Conservation (phyloP, 2,888 invertebrate genomes). For the Synanthedon andrenaeformis region DNA sequence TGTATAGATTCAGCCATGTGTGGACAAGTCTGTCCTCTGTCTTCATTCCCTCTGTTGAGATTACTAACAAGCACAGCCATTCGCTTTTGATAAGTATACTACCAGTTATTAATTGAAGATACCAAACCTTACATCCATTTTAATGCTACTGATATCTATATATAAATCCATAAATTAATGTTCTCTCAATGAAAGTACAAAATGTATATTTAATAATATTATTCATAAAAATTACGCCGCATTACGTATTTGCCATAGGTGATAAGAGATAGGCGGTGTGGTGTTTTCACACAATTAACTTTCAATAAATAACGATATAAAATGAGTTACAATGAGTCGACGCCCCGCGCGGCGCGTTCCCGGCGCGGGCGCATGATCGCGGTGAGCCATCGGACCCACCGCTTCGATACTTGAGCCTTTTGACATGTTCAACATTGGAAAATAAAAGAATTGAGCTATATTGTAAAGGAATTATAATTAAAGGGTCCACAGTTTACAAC, state of each 20-base stretch:
- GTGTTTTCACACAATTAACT: conserved; percentile 52
- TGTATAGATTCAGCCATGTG: no score
- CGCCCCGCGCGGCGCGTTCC: conserved; percentile 27
- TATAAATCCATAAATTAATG: no score
- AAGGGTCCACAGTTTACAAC: background rate
- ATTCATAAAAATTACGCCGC: background rate
- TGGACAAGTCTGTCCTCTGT: no score
- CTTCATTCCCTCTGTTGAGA: no score
- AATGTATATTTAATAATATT: no score
- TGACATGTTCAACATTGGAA: conserved; percentile 19
- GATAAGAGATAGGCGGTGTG: conserved; percentile 24
- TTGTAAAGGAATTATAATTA: background rate
- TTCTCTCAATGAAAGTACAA: no score
- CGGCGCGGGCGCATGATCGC: conserved; percentile 19
- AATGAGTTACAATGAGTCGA: conserved; percentile 31
- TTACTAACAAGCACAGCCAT: no score
- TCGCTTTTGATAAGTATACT: no score
- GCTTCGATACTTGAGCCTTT: conserved; percentile 25
- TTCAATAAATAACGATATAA: conserved; percentile 49
- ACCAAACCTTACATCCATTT: no score
- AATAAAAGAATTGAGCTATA: conserved; percentile 11
- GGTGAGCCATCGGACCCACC: conserved; percentile 33
- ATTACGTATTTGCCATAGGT: conserved; percentile 17
- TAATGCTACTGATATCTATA: no score
- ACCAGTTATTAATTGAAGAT: no score